phyloP scores from a whole-genome alignment of 2,113 vertebrate species.

The Bettongia penicillata region DNA sequence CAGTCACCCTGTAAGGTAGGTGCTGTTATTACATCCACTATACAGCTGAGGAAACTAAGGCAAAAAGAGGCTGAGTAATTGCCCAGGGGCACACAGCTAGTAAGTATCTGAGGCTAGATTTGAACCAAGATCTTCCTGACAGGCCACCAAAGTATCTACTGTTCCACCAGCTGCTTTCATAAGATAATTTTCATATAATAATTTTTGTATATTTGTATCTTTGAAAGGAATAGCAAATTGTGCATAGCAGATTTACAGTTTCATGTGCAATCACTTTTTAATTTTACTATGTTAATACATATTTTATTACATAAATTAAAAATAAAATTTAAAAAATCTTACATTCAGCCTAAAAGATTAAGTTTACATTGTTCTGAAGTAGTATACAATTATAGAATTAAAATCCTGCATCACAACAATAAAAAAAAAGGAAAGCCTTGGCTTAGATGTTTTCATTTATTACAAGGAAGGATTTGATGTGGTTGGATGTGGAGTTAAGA shows the following conservation, averaged over 20 bases:
- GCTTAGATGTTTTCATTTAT: neutral
- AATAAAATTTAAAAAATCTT: too few species aligned
- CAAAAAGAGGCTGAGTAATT: neutral
- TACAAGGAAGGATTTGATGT: neutral
- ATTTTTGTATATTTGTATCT: too few species aligned
- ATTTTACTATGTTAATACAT: too few species aligned
- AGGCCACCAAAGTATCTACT: neutral
- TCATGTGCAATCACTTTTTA: too few species aligned
- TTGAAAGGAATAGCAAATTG: too few species aligned
- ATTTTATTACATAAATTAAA: too few species aligned
- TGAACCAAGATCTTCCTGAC: neutral
- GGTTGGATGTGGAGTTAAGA: neutral
- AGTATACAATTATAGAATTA: too few species aligned
- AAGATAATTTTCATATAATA: neutral
- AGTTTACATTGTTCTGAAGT: too few species aligned
- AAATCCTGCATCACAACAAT: too few species aligned
- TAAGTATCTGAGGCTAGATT: neutral
- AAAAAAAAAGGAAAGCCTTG: neutral
- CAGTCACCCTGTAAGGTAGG: neutral
- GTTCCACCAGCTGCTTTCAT: neutral
- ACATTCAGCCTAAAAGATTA: too few species aligned
- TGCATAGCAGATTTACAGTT: too few species aligned
- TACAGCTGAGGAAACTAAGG: neutral
- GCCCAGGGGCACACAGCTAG: neutral
- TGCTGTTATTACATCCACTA: neutral